Conservation (phyloP, 2,113 vertebrate genomes). For the Erythrolamprus reginae region DNA sequence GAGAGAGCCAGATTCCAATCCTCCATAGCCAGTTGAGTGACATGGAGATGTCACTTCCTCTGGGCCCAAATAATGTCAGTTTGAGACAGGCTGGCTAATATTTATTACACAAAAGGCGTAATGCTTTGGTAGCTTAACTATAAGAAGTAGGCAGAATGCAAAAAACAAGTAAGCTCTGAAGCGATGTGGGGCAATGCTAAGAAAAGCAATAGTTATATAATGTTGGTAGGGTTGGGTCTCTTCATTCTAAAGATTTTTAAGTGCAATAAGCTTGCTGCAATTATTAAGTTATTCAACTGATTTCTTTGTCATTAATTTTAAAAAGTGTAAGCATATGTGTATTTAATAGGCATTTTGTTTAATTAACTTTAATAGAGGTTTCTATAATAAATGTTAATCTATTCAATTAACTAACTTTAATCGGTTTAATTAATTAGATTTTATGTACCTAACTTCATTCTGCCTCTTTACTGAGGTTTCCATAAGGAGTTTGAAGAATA, state of each 20-base stretch:
- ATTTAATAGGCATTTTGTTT: background rate
- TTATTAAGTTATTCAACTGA: background rate
- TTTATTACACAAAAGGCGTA: background rate
- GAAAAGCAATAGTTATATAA: background rate
- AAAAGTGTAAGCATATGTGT: background rate
- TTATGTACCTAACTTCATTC: background rate
- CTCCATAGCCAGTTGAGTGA: background rate
- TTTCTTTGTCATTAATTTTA: background rate
- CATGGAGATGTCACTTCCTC: background rate
- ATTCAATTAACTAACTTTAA: background rate
- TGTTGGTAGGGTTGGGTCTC: background rate
- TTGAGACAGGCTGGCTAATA: background rate
- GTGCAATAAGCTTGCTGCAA: background rate
- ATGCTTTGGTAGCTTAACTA: background rate
- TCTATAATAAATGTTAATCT: background rate
- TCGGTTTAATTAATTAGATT: background rate
- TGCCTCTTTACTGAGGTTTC: background rate
- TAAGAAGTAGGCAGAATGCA: background rate
- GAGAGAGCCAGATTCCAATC: background rate
- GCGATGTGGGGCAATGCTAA: background rate
- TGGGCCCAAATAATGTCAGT: background rate
- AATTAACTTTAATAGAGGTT: background rate
- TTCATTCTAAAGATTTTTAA: background rate
- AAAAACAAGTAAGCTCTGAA: background rate
- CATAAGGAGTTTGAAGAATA: background rate